Evolutionary conservation across 2,797 vertebrate species (phyloP).

Genomic region (Cynodonichthys magdalenae): DNA sequence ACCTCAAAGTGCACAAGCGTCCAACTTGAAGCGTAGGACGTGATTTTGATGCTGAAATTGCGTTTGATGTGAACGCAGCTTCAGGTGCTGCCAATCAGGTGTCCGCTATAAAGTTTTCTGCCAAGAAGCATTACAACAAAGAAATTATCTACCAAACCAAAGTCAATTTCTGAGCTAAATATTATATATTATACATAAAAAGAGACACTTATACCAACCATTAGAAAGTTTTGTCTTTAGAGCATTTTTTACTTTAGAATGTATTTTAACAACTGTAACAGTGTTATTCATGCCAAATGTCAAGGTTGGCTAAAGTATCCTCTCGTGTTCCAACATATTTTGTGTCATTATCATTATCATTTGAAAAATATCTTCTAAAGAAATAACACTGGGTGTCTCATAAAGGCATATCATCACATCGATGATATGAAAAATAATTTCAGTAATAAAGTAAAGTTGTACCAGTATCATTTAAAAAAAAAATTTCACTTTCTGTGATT

Average conservation of each 20-base stretch:
- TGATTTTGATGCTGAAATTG: too few relatives aligned
- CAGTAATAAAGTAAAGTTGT: background rate
- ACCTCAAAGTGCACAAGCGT: too few relatives aligned
- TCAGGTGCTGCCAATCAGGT: too few relatives aligned
- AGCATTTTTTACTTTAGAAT: too few relatives aligned
- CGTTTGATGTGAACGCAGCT: too few relatives aligned
- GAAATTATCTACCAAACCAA: too few relatives aligned
- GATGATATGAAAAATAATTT: background rate
- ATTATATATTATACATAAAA: too few relatives aligned
- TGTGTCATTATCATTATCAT: background rate
- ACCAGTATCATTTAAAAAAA: background rate
- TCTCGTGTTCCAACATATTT: background rate
- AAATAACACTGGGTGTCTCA: background rate
- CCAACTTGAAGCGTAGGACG: too few relatives aligned
- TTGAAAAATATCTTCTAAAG: background rate
- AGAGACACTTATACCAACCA: background rate
- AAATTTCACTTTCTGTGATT: too few relatives aligned
- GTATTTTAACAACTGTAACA: background rate
- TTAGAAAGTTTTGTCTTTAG: background rate
- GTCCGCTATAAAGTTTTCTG: too few relatives aligned
- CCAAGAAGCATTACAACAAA: too few relatives aligned
- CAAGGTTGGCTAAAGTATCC: background rate
- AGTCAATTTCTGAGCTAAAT: too few relatives aligned
- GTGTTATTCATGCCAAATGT: background rate
- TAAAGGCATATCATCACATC: background rate